Evolutionary conservation across 2,113 vertebrate genomes (phyloP).

Genomic region (Micronycteris hirsuta): DNA sequence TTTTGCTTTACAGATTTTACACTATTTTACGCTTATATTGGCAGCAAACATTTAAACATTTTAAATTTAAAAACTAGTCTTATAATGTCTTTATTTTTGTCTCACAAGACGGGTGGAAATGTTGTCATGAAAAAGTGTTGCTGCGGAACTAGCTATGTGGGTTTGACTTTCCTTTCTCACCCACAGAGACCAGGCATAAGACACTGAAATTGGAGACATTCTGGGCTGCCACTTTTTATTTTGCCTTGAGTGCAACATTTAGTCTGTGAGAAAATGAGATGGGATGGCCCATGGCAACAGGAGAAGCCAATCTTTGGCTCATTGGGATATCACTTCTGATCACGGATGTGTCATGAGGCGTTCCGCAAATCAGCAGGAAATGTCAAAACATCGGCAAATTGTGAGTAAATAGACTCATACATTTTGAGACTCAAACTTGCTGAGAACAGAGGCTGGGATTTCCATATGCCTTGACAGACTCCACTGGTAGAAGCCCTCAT

Average conservation of each 20-base stretch:
- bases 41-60: neutral
- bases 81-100: neutral
- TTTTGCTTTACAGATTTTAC: neutral
- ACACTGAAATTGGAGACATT: neutral
- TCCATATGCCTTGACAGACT: conserved; percentile 54
- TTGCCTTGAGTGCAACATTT: conserved; percentile 11
- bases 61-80: neutral
- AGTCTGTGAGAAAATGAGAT: conserved; percentile 12
- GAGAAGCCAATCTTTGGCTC: conserved; percentile 34
- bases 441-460: conserved; percentile 40
- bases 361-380: conserved; percentile 31
- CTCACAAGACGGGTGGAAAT: neutral
- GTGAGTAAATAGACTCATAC: conserved; percentile 56
- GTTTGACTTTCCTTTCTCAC: neutral
- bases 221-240: neutral
- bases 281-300: neutral
- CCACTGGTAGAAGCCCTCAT: neutral
- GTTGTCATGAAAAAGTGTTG: neutral
- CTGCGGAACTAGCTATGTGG: too few species aligned
- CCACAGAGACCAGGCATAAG: neutral
- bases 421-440: conserved; percentile 20
- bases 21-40: neutral
- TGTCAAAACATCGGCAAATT: conserved; percentile 62
- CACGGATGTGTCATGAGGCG: neutral
- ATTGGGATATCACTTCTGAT: neutral